Percentiles rank a stretch among this genome's conserved stretches.
phyloP scores from a whole-genome alignment of 2,113 vertebrate genomes.

The Nyctibius bracteatus region DNA sequence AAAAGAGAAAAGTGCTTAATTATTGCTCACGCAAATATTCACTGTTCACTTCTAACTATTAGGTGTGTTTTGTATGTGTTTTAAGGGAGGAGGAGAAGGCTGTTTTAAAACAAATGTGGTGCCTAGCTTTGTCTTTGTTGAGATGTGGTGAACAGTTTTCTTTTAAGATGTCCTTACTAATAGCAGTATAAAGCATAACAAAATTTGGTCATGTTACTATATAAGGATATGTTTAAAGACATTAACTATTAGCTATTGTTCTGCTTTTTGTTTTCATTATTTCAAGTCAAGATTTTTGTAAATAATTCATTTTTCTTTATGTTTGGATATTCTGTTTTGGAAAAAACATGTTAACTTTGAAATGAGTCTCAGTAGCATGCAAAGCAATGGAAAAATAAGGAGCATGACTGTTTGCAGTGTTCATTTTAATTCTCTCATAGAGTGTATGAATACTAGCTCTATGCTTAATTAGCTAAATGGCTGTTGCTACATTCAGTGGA shows the following conservation, averaged over 20 bases:
- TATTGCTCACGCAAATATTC: background rate
- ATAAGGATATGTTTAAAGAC: background rate
- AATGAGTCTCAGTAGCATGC: background rate
- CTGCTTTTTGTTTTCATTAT: conserved; percentile 2
- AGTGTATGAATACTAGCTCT: background rate
- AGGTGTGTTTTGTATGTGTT: background rate
- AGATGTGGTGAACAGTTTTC: background rate
- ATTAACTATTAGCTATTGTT: conserved; percentile 12
- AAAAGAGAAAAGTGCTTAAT: background rate
- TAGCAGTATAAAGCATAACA: background rate
- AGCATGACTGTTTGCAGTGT: background rate
- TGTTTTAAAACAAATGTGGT: background rate
- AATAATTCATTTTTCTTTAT: background rate
- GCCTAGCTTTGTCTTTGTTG: background rate
- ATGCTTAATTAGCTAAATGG: background rate
- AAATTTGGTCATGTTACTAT: background rate
- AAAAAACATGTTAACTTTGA: background rate
- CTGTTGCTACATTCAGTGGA: background rate
- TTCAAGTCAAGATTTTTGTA: background rate
- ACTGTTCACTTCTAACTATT: background rate
- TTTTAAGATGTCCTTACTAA: background rate
- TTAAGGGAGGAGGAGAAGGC: background rate
- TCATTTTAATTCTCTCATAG: conserved; percentile 6
- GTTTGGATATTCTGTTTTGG: background rate
- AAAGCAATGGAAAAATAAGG: background rate